Evolutionary conservation across 2,113 vertebrate species (phyloP).

Genomic region (Dasyprocta punctata): DNA sequence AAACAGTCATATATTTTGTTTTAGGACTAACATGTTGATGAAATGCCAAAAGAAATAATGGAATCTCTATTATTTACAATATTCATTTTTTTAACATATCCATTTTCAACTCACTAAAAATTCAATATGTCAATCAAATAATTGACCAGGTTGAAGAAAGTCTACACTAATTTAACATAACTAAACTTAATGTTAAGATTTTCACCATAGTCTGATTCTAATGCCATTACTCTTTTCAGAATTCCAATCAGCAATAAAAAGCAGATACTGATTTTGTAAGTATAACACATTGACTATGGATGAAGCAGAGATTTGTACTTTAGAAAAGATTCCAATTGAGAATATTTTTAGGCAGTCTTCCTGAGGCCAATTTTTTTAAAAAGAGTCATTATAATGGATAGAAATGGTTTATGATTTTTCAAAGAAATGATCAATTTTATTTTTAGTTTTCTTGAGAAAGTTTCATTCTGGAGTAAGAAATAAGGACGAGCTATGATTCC

Average conservation of each 20-base stretch:
- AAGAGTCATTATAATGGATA: background rate
- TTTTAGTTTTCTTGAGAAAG: background rate
- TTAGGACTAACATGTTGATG: background rate
- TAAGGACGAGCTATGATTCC: background rate
- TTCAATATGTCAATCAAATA: slow-evolving; percentile 37
- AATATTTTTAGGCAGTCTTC: background rate
- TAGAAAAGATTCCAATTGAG: background rate
- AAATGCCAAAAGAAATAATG: background rate
- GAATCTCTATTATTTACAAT: background rate
- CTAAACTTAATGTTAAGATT: background rate
- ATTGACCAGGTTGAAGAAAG: background rate
- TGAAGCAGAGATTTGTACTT: background rate
- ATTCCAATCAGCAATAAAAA: slow-evolving; percentile 19
- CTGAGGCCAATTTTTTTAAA: background rate
- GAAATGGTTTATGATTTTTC: background rate
- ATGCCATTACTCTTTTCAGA: background rate
- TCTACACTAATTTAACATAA: slow-evolving; percentile 26
- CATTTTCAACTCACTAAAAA: slow-evolving; percentile 13
- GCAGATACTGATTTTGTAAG: background rate
- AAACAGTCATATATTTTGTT: slow-evolving; percentile 20
- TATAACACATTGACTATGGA: background rate
- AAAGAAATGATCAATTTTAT: background rate
- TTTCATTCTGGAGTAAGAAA: background rate
- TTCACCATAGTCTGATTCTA: background rate
- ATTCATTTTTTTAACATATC: background rate